phyloP scores from a whole-genome alignment of 2,888 invertebrate species.

The Ochropleura plecta region DNA sequence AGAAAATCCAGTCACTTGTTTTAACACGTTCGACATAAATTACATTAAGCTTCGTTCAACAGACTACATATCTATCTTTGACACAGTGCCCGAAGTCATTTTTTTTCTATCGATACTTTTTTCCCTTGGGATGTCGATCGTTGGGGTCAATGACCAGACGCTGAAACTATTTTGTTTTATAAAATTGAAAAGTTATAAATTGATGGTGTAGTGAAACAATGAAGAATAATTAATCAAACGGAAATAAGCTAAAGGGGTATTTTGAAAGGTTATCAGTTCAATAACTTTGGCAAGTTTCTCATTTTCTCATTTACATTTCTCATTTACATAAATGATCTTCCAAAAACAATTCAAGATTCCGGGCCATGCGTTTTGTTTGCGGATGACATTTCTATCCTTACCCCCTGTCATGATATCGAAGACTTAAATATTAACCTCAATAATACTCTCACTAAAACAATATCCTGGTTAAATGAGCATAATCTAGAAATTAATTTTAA shows the following conservation, averaged over 20 bases:
- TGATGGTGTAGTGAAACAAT: conserved; percentile 57
- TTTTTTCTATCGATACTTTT: background rate
- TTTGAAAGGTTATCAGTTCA: conserved; percentile 40
- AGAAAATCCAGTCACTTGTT: conserved; percentile 27
- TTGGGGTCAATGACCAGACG: conserved; percentile 40
- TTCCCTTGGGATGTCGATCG: background rate
- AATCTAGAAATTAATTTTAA: too few species aligned
- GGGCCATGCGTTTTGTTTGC: too few species aligned
- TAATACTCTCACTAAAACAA: too few species aligned
- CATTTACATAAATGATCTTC: too few species aligned
- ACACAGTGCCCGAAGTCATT: conserved; percentile 25
- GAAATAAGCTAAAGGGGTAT: conserved; percentile 10
- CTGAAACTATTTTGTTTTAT: conserved; percentile 37
- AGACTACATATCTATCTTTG: conserved; percentile 9
- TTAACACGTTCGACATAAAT: conserved; percentile 35
- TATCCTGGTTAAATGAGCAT: too few species aligned
- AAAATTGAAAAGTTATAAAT: conserved; percentile 48
- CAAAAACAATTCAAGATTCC: too few species aligned
- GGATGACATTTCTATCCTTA: too few species aligned
- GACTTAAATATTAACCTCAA: too few species aligned
- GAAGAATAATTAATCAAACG: conserved; percentile 56
- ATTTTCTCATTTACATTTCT: too few species aligned
- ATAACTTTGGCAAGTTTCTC: conserved; percentile 42
- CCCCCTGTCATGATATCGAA: too few species aligned
- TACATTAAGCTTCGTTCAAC: conserved; percentile 14